Evolutionary conservation across 2,113 vertebrate species (phyloP).

Genomic region (Pontoporia blainvillei): DNA sequence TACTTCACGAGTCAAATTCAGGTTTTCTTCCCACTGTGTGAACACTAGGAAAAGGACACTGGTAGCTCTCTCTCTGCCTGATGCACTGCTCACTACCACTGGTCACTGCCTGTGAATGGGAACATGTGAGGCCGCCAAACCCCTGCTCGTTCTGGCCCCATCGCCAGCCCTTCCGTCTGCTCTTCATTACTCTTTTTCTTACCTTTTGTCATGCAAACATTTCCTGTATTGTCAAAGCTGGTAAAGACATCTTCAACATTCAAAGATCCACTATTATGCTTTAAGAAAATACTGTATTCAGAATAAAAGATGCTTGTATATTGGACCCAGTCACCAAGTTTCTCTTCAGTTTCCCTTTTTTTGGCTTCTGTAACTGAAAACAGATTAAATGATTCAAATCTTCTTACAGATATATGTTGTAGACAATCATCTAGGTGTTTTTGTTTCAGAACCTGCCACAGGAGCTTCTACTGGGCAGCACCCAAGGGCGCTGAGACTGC

Average conservation of each 20-base stretch:
- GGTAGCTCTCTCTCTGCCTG: not conserved
- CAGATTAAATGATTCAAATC: slow-evolving; percentile 93
- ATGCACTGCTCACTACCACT: fast-evolving
- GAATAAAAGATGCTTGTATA: slow-evolving; percentile 92
- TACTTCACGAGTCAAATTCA: slow-evolving; percentile 34
- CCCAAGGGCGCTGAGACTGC: not conserved
- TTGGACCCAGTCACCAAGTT: slow-evolving; percentile 87
- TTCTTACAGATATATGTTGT: slow-evolving; percentile 90
- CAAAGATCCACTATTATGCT: slow-evolving; percentile 64
- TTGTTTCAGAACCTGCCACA: slow-evolving; percentile 92
- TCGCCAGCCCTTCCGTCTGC: no score
- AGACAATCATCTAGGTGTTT: slow-evolving; percentile 88
- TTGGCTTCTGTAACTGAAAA: slow-evolving; percentile 84
- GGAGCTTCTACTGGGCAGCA: slow-evolving; percentile 87
- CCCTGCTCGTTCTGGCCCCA: no score
- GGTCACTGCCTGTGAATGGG: no score
- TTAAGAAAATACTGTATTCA: slow-evolving; percentile 89
- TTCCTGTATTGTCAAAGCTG: no score
- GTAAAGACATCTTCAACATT: no score
- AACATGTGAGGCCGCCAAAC: no score
- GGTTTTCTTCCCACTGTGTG: slow-evolving; percentile 34
- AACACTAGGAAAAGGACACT: not conserved
- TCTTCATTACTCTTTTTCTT: no score
- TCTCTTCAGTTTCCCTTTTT: slow-evolving; percentile 77
- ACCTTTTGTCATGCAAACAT: no score